Percentiles rank a stretch among this genome's conserved stretches.
These are phyloP conservation scores for Sturnus vulgaris DNA, from an alignment of 2,113 vertebrate genomes.

Conservation along the genomic window DNA sequence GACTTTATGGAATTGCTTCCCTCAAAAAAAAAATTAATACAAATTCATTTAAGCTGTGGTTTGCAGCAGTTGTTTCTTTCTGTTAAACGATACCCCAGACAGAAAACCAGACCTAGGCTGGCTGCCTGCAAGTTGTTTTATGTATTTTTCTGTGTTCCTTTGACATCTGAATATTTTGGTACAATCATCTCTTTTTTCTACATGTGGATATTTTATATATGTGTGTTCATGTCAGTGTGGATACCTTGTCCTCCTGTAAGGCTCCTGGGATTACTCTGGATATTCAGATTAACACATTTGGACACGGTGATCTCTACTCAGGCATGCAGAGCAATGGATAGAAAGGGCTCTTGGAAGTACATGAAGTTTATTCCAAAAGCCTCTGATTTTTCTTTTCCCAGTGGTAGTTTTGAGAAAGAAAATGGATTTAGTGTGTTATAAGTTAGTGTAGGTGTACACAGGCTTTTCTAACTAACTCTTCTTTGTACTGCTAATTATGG, in stretches of 20 bases:
- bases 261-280: not conserved
- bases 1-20: not conserved
- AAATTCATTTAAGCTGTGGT: not conserved
- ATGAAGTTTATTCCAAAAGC: not conserved
- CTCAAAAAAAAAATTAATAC: not conserved
- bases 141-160: not conserved
- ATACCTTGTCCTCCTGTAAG: not conserved
- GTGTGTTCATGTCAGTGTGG: not conserved
- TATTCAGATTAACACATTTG: not conserved
- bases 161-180: not conserved
- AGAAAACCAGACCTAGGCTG: not conserved
- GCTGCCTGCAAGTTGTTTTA: not conserved
- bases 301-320: not conserved
- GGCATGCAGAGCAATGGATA: not conserved
- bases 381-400: not conserved
- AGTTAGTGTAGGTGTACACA: not conserved
- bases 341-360: not conserved
- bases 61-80: not conserved
- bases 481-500: not conserved
- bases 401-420: not conserved
- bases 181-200: not conserved
- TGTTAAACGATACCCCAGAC: not conserved
- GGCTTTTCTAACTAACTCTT: not conserved
- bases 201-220: not conserved
- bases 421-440: not conserved